These are phyloP conservation scores for Pristionchus maxplancki DNA, from an alignment of 2,888 invertebrate genomes.

Conservation along the genomic window DNA sequence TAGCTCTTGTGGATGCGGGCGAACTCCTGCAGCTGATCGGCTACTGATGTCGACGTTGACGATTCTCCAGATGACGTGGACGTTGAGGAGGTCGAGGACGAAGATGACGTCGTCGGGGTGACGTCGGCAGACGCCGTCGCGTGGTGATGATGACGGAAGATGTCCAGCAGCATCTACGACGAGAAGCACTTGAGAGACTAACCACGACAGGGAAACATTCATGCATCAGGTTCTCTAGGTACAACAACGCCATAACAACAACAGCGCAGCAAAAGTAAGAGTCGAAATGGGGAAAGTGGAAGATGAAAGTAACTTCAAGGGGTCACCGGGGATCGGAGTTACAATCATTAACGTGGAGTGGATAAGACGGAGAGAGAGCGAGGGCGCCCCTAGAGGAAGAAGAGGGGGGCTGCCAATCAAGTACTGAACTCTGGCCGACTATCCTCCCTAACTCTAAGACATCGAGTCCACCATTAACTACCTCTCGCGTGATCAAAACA, in stretches of 20 bases:
- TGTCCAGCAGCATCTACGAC: conserved; percentile 42
- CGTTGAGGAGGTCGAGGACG: not conserved
- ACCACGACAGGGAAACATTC: not conserved
- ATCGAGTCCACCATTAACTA: conserved; percentile 7
- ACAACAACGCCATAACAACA: not conserved
- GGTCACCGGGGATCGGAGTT: not conserved
- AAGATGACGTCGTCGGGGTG: not conserved
- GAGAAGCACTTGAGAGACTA: not conserved
- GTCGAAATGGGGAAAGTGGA: not conserved
- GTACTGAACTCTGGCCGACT: not conserved
- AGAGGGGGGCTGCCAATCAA: conserved; percentile 19
- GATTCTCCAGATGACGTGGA: not conserved
- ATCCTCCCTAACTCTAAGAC: not conserved
- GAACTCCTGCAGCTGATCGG: conserved; percentile 10
- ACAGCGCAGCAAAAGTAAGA: not conserved
- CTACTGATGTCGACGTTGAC: not conserved
- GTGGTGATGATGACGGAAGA: not conserved
- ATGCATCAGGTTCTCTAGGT: not conserved
- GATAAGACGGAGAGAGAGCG: not conserved
- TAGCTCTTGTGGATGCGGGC: conserved; percentile 31
- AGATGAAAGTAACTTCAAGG: conserved; percentile 17
- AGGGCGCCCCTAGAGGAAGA: not conserved
- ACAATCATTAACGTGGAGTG: conserved; percentile 14
- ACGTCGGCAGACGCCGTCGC: not conserved
- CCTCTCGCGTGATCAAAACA: not conserved